Conservation (phyloP, 2,797 vertebrate genomes). For the Poeciliopsis turneri region DNA sequence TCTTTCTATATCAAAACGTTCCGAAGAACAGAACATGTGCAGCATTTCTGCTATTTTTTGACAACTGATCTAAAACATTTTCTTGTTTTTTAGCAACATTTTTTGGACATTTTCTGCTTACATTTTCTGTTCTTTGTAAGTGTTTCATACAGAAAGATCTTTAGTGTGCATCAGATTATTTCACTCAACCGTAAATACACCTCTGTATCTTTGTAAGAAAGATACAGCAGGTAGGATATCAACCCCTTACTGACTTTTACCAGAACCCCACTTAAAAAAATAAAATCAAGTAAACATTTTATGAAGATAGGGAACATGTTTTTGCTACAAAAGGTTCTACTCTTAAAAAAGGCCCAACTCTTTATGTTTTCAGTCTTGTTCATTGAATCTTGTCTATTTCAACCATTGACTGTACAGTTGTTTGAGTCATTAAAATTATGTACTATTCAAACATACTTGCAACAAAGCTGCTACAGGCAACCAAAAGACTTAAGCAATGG, state of each 20-base stretch:
- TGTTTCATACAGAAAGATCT: neutral
- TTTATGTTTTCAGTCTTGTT: neutral
- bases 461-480: neutral
- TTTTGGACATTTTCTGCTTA: neutral
- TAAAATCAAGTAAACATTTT: neutral
- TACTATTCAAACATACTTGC: neutral
- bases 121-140: neutral
- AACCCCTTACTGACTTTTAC: neutral
- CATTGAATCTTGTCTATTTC: neutral
- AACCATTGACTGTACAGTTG: neutral
- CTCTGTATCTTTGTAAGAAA: neutral
- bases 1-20: neutral
- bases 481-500: neutral
- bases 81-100: neutral
- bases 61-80: neutral
- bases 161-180: neutral
- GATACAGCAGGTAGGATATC: neutral
- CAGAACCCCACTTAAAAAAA: neutral
- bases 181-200: neutral
- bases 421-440: neutral
- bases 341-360: neutral
- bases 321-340: neutral
- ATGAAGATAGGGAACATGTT: neutral
- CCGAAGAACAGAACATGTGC: neutral
- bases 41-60: neutral